Evolutionary conservation across 1,140 invertebrate genomes (phyloP).

Genomic region (Cherax quadricarinatus): DNA sequence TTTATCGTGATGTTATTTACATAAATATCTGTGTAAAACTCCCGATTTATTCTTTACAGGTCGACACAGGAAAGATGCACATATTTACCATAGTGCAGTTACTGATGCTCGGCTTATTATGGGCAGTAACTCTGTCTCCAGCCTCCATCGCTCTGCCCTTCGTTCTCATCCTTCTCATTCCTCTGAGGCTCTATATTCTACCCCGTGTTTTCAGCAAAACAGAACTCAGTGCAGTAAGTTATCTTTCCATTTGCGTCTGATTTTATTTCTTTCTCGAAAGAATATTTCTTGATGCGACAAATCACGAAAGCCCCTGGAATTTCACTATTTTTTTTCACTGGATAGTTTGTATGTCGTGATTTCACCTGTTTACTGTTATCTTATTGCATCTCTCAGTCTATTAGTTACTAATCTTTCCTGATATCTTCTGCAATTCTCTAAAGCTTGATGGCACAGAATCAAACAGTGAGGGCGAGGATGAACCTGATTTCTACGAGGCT

Average conservation of each 20-base stretch:
- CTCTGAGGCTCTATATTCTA: slow-evolving; percentile 87
- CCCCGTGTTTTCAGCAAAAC: slow-evolving; percentile 85
- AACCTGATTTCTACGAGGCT: slow-evolving; percentile 72
- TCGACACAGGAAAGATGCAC: slow-evolving; percentile 94
- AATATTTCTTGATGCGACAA: background rate
- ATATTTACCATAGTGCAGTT: slow-evolving; percentile 92
- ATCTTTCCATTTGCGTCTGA: background rate
- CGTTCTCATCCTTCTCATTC: slow-evolving; percentile 93
- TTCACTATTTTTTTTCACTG: too few relatives aligned
- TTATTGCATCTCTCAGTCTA: too few relatives aligned
- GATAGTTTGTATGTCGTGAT: too few relatives aligned
- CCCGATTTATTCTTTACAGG: slow-evolving; percentile 79
- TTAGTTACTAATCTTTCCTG: too few relatives aligned
- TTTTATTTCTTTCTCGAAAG: too few relatives aligned
- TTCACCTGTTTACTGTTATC: too few relatives aligned
- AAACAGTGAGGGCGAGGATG: slow-evolving; percentile 53
- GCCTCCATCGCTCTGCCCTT: slow-evolving; percentile 94
- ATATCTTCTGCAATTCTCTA: background rate
- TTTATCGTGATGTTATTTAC: too few relatives aligned
- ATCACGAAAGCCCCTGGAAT: too few relatives aligned
- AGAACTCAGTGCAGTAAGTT: slow-evolving; percentile 88
- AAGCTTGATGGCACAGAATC: slow-evolving; percentile 67
- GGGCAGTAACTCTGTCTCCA: slow-evolving; percentile 91
- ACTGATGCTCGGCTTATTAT: slow-evolving; percentile 85
- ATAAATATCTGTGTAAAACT: too few relatives aligned